Percentiles rank a stretch among this genome's conserved stretches.
Conservation (phyloP, 2,888 invertebrate genomes). For the Cryptocephalus primarius region DNA sequence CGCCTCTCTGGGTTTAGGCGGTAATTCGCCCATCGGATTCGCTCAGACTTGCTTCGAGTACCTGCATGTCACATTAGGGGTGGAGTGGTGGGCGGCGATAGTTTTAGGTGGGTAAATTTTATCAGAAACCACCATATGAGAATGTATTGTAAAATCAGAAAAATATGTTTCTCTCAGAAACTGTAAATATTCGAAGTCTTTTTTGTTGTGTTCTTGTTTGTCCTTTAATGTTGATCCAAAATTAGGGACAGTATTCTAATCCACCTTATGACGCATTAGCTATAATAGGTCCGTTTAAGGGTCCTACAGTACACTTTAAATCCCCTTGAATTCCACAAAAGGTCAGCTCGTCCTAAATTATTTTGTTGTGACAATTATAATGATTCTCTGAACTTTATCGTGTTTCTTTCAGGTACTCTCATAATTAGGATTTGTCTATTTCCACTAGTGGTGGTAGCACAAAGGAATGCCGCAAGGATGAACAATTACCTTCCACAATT, state of each 20-base stretch:
- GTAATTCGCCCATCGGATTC: constrained; percentile 72
- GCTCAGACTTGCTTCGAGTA: constrained; percentile 73
- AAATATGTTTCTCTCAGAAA: too few relatives aligned
- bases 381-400: not conserved
- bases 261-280: too few relatives aligned
- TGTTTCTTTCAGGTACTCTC: constrained; percentile 52
- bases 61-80: constrained; percentile 64
- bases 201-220: too few relatives aligned
- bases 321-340: too few relatives aligned
- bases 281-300: too few relatives aligned
- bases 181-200: too few relatives aligned
- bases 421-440: constrained; percentile 66
- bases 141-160: too few relatives aligned
- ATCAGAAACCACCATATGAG: not conserved
- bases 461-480: constrained; percentile 71
- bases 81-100: constrained; percentile 94
- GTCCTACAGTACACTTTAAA: too few relatives aligned
- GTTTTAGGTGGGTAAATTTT: constrained; percentile 45
- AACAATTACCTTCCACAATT: constrained; percentile 79
- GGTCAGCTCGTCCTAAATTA: too few relatives aligned
- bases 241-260: too few relatives aligned
- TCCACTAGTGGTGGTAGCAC: constrained; percentile 74
- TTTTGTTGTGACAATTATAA: too few relatives aligned
- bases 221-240: too few relatives aligned
- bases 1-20: constrained; percentile 70